Conservation (phyloP, 1,140 invertebrate species). For the Tetramorium simillimum region DNA sequence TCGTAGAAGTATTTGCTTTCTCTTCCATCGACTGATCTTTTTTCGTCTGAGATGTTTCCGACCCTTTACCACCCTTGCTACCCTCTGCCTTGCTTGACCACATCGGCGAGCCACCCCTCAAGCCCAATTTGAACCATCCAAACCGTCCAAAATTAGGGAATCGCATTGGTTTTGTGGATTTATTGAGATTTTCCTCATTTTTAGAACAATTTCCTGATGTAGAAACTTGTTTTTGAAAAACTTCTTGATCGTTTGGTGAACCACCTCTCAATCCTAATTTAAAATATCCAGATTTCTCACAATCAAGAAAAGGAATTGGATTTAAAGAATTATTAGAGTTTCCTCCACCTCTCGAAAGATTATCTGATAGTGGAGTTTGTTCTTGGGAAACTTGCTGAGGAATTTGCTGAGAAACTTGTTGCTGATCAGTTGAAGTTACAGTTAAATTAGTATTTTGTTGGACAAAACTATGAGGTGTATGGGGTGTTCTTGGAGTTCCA, state of each 20-base stretch:
- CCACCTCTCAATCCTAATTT: conserved; percentile 90
- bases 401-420: conserved; percentile 76
- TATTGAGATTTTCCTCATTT: conserved; percentile 85
- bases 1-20: conserved; percentile 85
- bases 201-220: conserved; percentile 78
- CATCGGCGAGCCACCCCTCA: conserved; percentile 91
- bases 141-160: conserved; percentile 84
- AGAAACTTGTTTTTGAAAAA: conserved; percentile 67
- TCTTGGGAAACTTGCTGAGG: conserved; percentile 58
- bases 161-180: conserved; percentile 86
- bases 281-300: conserved; percentile 86
- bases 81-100: conserved; percentile 86
- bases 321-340: conserved; percentile 40
- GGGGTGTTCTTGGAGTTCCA: conserved; percentile 85
- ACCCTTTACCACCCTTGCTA: conserved; percentile 81
- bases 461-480: conserved; percentile 77
- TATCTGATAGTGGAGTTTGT: conserved; percentile 80
- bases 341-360: conserved; percentile 38
- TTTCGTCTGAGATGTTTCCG: conserved; percentile 79
- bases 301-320: conserved; percentile 73
- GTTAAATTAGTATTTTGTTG: conserved; percentile 78
- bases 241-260: conserved; percentile 83
- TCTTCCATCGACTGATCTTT: conserved; percentile 68
- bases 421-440: conserved; percentile 76
- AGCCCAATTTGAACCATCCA: conserved; percentile 88